A percentile compares a stretch with the other conserved stretches of the same genome.
phyloP scores from a whole-genome alignment of 2,797 vertebrate genomes.

The Chrysocyon brachyurus region DNA sequence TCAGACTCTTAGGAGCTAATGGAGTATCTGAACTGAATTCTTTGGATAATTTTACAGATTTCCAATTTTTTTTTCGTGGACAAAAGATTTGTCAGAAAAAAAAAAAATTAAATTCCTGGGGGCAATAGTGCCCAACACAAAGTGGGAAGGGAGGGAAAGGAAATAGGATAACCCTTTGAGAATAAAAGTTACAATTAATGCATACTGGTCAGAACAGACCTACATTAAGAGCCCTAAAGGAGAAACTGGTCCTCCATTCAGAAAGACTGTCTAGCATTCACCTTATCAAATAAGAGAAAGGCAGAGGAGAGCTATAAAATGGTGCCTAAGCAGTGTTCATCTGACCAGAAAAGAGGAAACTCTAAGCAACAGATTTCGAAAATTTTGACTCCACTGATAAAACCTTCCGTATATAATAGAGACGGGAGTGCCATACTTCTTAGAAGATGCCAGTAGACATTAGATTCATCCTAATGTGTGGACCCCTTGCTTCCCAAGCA shows the following conservation, averaged over 20 bases:
- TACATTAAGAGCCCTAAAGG: background rate
- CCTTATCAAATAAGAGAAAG: slow-evolving; percentile 7
- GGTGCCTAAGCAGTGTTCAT: background rate
- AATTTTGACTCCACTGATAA: background rate
- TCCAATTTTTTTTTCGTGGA: background rate
- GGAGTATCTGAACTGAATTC: slow-evolving; percentile 17
- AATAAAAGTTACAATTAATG: background rate
- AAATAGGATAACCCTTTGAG: background rate
- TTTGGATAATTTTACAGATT: slow-evolving; percentile 15
- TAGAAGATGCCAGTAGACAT: background rate
- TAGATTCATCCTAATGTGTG: background rate
- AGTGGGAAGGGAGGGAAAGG: background rate
- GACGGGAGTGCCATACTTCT: background rate
- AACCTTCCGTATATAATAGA: background rate
- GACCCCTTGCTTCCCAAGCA: background rate
- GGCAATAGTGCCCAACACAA: background rate
- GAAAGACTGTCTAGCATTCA: background rate
- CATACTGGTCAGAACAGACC: background rate
- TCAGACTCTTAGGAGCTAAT: background rate
- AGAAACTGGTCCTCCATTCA: background rate
- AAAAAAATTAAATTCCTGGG: background rate
- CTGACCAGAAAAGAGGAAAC: background rate
- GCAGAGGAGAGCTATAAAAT: background rate
- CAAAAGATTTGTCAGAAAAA: background rate
- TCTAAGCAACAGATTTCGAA: background rate